These are phyloP conservation scores for Drosophila jambulina DNA, from an alignment of 1,140 invertebrate genomes.

Conservation along the genomic window DNA sequence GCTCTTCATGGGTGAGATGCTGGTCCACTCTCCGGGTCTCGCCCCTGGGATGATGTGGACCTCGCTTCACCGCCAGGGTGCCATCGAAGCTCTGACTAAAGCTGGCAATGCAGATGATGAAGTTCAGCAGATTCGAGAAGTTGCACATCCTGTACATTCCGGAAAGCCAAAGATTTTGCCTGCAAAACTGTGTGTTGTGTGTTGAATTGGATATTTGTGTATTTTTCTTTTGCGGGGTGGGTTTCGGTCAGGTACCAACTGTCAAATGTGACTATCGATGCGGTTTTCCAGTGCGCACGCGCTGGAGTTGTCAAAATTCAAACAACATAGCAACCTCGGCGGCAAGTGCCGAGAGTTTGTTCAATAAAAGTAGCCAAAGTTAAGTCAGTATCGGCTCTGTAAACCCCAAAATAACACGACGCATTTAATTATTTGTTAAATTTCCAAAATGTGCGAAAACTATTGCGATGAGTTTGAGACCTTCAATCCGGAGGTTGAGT, in stretches of 20 bases:
- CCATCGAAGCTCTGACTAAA: conserved; percentile 73
- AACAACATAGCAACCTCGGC: conserved; percentile 46
- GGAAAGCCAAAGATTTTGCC: background rate
- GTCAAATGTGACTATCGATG: conserved; percentile 44
- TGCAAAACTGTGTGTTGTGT: conserved; percentile 15
- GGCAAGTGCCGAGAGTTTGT: conserved; percentile 27
- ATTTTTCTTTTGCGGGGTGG: conserved; percentile 23
- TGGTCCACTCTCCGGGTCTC: conserved; percentile 87
- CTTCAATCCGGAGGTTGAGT: conserved; percentile 77
- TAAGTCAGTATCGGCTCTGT: conserved; percentile 9
- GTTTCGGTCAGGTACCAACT: conserved; percentile 40
- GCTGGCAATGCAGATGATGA: conserved; percentile 77
- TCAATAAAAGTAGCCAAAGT: conserved; percentile 23
- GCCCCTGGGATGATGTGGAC: conserved; percentile 90
- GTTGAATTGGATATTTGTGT: conserved; percentile 33
- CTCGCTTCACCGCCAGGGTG: conserved; percentile 84
- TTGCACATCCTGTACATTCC: conserved; percentile 72
- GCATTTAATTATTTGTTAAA: conserved; percentile 27
- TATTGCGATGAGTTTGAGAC: conserved; percentile 72
- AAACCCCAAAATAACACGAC: conserved; percentile 5
- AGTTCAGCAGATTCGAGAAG: conserved; percentile 76
- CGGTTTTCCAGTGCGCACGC: conserved; percentile 39
- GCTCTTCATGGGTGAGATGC: conserved; percentile 89
- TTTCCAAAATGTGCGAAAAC: conserved; percentile 73
- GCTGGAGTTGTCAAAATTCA: conserved; percentile 38